Evolutionary conservation across 2,888 invertebrate genomes (phyloP), one percentile per base, ranked within the genome.

Genomic region (Papilio protenor): DNA sequence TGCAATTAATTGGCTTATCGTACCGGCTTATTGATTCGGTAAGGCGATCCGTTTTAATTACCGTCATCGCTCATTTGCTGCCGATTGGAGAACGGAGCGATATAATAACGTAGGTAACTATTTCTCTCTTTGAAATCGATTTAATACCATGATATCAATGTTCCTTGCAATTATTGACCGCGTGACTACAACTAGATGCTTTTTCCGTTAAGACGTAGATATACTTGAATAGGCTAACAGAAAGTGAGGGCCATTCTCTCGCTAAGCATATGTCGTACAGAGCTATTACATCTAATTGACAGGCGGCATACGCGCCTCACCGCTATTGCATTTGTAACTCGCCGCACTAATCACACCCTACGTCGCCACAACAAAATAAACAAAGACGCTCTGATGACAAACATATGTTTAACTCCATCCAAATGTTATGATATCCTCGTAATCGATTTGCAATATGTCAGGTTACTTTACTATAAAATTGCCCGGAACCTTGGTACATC

Each of bases 41-140:
- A 94, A 94, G 92, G 91, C 91, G 93, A 94, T 94, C 93, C 91
- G 90, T 92, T 93, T 93, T 94, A 94, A 94, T 94, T 94, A 92
- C 91, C 88, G 84, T 86, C 92, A 92, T 92, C 91, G 91, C 90
- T 93, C 91, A 93, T 93, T 92, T 90, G 89, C 90, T 87, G 87
- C 85, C 92, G 93, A 93, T 94, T 93, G 92, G 91, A 86, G 90
- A 80, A 81, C 81, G 64, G 18, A 49, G 64, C 72, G 52, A 61
- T 16, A 52, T 27, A 64, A 47, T 49, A 40, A 45, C 45, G 21
- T 21, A 21, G 1, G 2, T 2, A 69, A 69, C 45, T 69, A 69
- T 40, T 69, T 45, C 21, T 14, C 64, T 64, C 45, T 40, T 40
- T 45, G 40, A n/a, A 69, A 45, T 69, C 66, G 12, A 91, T 91